A percentile compares a stretch with the other conserved stretches of the same genome.
Evolutionary conservation across 2,113 vertebrate species (phyloP).

Genomic region (Tragelaphus scriptus): DNA sequence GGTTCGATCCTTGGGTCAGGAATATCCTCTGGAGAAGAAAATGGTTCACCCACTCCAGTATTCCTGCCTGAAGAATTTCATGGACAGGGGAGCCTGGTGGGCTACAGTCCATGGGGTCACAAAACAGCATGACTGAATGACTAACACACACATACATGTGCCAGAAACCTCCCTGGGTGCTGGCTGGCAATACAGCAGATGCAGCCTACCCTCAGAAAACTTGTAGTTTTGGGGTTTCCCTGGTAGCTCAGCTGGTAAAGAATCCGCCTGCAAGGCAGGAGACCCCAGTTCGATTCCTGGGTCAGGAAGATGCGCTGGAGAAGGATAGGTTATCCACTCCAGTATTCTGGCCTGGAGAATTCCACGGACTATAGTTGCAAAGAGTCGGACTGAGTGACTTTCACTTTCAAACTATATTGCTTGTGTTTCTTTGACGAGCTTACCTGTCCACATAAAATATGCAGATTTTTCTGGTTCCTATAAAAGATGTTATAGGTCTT

Average conservation of each 20-base stretch:
- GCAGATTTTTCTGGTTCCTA: slow-evolving; percentile 80
- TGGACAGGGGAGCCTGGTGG: background rate
- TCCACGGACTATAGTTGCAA: background rate
- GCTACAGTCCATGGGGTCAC: background rate
- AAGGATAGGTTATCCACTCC: background rate
- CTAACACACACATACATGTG: background rate
- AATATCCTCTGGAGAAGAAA: background rate
- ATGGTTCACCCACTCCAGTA: background rate
- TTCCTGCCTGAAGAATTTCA: background rate
- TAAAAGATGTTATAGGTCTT: slow-evolving; percentile 83
- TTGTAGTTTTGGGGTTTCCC: background rate
- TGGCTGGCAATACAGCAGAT: background rate
- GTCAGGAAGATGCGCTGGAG: background rate
- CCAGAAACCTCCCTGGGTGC: background rate
- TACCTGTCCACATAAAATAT: slow-evolving; percentile 79
- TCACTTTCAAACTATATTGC: background rate
- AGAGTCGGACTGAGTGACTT: background rate
- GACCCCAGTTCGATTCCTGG: background rate
- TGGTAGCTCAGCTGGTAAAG: background rate
- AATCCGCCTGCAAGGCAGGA: background rate
- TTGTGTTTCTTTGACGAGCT: slow-evolving; percentile 41
- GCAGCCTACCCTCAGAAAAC: background rate
- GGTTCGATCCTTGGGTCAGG: background rate
- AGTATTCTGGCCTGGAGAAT: background rate
- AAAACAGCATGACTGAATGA: background rate